phyloP scores from a whole-genome alignment of 1,140 invertebrate genomes.

The Dolichoris vasculosae region DNA sequence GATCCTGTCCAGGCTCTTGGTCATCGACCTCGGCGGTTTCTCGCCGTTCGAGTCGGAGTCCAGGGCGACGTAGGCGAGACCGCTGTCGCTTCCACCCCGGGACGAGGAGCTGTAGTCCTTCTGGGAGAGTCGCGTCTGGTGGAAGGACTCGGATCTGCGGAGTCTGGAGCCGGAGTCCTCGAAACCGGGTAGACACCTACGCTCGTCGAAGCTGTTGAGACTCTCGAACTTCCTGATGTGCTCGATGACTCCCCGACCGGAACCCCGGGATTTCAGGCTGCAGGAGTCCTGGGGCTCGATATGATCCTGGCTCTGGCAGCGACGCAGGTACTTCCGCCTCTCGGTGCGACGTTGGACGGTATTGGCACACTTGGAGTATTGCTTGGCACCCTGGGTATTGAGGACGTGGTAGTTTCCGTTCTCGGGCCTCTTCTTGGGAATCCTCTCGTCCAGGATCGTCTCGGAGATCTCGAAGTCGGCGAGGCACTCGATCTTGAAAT shows the following conservation, averaged over 20 bases:
- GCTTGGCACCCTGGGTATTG: slow-evolving; percentile 50
- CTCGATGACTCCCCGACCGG: slow-evolving; percentile 68
- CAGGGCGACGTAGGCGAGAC: slow-evolving; percentile 57
- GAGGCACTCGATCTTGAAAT: slow-evolving; percentile 23
- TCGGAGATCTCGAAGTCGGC: slow-evolving; percentile 49
- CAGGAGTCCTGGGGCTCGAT: slow-evolving; percentile 63
- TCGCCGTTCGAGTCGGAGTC: slow-evolving; percentile 60
- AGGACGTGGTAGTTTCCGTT: slow-evolving; percentile 58
- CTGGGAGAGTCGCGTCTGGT: slow-evolving; percentile 62
- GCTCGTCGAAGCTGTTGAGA: slow-evolving; percentile 69
- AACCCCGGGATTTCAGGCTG: slow-evolving; percentile 74
- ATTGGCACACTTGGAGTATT: slow-evolving; percentile 41
- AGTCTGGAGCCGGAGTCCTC: slow-evolving; percentile 54
- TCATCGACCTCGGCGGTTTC: slow-evolving; percentile 67
- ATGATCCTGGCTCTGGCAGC: slow-evolving; percentile 57
- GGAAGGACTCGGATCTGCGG: slow-evolving; percentile 69
- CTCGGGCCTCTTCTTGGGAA: slow-evolving; percentile 54
- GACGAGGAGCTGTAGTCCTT: slow-evolving; percentile 60
- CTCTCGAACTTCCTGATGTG: slow-evolving; percentile 71
- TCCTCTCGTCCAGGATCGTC: slow-evolving; percentile 34
- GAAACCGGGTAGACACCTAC: slow-evolving; percentile 1
- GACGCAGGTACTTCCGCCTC: slow-evolving; percentile 55
- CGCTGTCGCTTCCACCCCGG: slow-evolving; percentile 63
- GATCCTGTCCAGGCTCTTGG: slow-evolving; percentile 85
- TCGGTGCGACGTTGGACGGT: slow-evolving; percentile 44